Conservation (phyloP, 2,113 vertebrate genomes). For the Tupaia chinensis region DNA sequence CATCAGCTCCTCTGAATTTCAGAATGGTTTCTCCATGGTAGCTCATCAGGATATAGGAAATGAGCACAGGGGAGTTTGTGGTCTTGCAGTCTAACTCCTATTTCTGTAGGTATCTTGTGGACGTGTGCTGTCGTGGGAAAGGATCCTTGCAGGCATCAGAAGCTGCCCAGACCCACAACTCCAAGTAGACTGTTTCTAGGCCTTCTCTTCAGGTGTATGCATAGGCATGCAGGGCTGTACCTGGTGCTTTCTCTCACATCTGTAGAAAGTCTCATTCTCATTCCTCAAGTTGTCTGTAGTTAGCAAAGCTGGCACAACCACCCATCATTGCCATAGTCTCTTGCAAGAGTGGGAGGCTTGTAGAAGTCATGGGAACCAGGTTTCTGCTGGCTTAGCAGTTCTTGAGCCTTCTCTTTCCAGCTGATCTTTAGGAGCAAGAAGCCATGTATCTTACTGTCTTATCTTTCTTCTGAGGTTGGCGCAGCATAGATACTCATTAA, state of each 20-base stretch:
- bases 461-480: neutral
- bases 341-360: too few relatives aligned
- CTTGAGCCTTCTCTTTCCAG: neutral
- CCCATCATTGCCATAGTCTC: too few relatives aligned
- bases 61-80: neutral
- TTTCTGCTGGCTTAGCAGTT: neutral
- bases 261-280: neutral
- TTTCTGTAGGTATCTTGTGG: neutral
- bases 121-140: neutral
- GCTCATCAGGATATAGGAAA: neutral
- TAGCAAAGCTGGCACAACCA: too few relatives aligned
- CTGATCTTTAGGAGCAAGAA: neutral
- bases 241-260: accelerated
- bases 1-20: neutral
- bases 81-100: neutral
- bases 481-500: neutral
- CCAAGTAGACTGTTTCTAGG: neutral
- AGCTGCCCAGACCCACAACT: neutral
- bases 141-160: neutral
- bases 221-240: neutral
- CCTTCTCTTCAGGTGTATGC: neutral
- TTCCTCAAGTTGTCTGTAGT: neutral
- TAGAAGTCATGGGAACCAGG: neutral
- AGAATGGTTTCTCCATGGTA: neutral
- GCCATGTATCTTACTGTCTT: neutral